Evolutionary conservation across 2,113 vertebrate species (phyloP).

Genomic region (Mola mola): DNA sequence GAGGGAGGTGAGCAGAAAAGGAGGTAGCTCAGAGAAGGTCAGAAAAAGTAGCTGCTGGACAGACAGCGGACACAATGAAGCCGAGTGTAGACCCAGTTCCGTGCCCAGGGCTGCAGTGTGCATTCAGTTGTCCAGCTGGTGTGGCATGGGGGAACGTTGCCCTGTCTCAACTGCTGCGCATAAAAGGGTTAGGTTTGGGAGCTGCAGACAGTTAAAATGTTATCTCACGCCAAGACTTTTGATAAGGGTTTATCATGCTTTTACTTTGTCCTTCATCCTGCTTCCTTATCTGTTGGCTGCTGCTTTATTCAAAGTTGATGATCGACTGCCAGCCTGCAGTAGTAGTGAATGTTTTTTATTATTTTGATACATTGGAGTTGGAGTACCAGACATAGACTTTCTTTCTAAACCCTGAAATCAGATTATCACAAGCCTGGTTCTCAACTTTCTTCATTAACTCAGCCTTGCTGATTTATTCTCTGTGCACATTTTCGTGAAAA

Average conservation of each 20-base stretch:
- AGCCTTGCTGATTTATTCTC: too few relatives aligned
- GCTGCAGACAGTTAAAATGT: constrained; percentile 50
- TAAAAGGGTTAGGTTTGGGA: constrained; percentile 48
- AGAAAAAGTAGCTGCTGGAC: constrained; percentile 34
- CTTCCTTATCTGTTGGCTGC: constrained; percentile 33
- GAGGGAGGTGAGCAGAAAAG: constrained; percentile 28
- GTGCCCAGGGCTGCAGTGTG: constrained; percentile 31
- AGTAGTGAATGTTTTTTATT: background rate
- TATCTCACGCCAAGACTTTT: constrained; percentile 54
- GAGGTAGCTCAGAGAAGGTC: constrained; percentile 48
- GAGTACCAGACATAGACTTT: too few relatives aligned
- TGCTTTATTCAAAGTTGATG: constrained; percentile 7
- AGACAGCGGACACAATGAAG: constrained; percentile 43
- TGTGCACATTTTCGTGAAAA: too few relatives aligned
- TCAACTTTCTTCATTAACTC: too few relatives aligned
- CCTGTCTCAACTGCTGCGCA: constrained; percentile 41
- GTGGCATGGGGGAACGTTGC: constrained; percentile 38
- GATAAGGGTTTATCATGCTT: constrained; percentile 40
- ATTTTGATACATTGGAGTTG: constrained; percentile 15
- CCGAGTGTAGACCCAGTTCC: constrained; percentile 14
- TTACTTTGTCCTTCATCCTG: constrained; percentile 6
- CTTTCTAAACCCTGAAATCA: too few relatives aligned
- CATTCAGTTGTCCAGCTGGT: constrained; percentile 49
- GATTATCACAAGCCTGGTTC: too few relatives aligned
- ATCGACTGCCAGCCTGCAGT: constrained; percentile 23